These are phyloP conservation scores for Brienomyrus brachyistius DNA, from an alignment of 2,113 vertebrate genomes.

Conservation along the genomic window DNA sequence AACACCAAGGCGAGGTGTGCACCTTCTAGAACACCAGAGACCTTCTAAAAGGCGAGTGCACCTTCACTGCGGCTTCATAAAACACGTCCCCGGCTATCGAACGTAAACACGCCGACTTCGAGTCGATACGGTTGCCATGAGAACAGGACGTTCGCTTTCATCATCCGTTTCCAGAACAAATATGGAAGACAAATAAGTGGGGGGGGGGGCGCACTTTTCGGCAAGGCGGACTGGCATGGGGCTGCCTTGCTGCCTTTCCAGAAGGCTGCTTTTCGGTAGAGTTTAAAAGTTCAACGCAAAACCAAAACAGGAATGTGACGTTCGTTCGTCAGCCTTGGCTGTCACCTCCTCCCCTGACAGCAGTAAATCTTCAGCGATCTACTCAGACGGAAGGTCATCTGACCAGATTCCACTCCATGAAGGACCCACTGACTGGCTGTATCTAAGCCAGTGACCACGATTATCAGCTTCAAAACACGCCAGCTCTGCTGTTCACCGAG, in stretches of 20 bases:
- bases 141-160: constrained; percentile 7
- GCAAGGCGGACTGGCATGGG: not conserved
- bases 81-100: not conserved
- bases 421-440: not conserved
- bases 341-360: not conserved
- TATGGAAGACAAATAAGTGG: not conserved
- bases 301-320: not conserved
- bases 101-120: not conserved
- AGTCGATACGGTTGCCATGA: constrained; percentile 1
- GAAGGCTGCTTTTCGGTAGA: not conserved
- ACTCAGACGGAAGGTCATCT: not conserved
- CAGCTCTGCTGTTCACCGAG: not conserved
- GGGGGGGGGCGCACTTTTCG: not conserved
- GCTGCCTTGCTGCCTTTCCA: not conserved
- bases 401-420: not conserved
- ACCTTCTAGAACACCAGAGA: not conserved
- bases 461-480: not conserved
- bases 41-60: not conserved
- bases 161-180: not conserved
- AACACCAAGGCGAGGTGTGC: too few species aligned
- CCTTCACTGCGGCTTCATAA: not conserved
- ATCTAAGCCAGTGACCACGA: not conserved
- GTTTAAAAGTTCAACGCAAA: not conserved
- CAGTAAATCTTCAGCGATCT: not conserved
- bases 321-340: not conserved